A percentile compares a stretch with the other conserved stretches of the same genome.
These are phyloP conservation scores for Florisuga fusca DNA, from an alignment of 2,797 vertebrate species.

Conservation along the genomic window DNA sequence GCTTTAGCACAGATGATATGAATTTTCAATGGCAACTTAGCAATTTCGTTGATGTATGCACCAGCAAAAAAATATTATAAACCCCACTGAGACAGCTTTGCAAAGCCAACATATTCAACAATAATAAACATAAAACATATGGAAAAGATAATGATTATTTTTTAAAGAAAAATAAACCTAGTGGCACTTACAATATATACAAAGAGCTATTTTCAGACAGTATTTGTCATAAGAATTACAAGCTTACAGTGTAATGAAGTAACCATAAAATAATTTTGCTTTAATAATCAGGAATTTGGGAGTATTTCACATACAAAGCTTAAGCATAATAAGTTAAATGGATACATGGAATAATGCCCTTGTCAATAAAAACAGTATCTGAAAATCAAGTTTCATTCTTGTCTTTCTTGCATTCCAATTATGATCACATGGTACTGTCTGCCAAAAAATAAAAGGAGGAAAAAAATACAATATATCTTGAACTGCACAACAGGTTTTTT, in stretches of 20 bases:
- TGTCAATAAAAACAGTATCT: background rate
- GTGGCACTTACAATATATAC: background rate
- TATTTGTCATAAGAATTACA: background rate
- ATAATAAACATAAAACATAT: constrained; percentile 26
- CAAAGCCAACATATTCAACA: background rate
- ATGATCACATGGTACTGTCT: background rate
- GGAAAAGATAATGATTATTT: background rate
- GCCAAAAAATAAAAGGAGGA: background rate
- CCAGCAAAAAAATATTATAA: constrained; percentile 12
- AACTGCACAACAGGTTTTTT: background rate
- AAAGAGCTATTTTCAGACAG: constrained; percentile 12
- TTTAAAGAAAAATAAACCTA: constrained; percentile 14
- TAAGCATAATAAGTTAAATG: constrained; percentile 30
- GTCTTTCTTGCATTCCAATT: background rate
- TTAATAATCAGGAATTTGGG: constrained; percentile 39
- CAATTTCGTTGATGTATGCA: constrained; percentile 11
- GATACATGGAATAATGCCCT: background rate
- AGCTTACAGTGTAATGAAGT: constrained; percentile 19
- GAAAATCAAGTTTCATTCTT: constrained; percentile 13
- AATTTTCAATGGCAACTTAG: constrained; percentile 5
- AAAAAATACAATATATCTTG: background rate
- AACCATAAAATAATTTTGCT: constrained; percentile 42
- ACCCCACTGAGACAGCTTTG: background rate
- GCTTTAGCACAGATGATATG: background rate
- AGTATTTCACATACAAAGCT: background rate